These are phyloP conservation scores for Chesias legatella DNA, from an alignment of 2,888 invertebrate genomes.

Conservation along the genomic window DNA sequence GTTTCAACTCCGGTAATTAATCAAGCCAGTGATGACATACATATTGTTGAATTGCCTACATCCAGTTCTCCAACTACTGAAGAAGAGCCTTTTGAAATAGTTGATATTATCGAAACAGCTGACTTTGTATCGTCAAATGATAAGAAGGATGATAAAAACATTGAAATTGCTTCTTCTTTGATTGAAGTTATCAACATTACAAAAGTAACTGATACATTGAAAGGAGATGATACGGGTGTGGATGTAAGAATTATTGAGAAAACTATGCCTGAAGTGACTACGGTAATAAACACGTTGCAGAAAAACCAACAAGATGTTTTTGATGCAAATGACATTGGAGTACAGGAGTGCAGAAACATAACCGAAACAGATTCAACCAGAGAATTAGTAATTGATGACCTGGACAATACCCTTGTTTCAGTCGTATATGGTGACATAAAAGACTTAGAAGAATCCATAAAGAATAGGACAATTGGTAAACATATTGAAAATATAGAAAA, in stretches of 20 bases:
- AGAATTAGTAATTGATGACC: slow-evolving; percentile 40
- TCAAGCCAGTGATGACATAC: slow-evolving; percentile 19
- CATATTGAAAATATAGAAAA: slow-evolving; percentile 6
- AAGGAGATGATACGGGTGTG: no score
- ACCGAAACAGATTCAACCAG: not conserved
- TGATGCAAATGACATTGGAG: no score
- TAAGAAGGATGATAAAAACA: slow-evolving; percentile 2
- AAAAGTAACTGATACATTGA: not conserved
- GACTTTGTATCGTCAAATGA: slow-evolving; percentile 12
- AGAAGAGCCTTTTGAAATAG: slow-evolving; percentile 25
- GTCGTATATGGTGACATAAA: slow-evolving; percentile 51
- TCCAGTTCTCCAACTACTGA: slow-evolving; percentile 11
- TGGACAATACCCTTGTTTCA: slow-evolving; percentile 47
- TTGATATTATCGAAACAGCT: slow-evolving; percentile 21
- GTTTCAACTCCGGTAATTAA: slow-evolving; percentile 24
- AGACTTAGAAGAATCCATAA: slow-evolving; percentile 37
- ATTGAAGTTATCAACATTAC: slow-evolving; percentile 1
- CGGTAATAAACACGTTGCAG: no score
- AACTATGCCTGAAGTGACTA: no score
- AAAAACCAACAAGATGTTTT: no score
- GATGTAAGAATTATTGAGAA: no score
- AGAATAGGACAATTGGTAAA: slow-evolving; percentile 23
- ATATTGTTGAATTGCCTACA: not conserved
- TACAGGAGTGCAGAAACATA: no score
- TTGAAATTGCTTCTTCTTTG: not conserved